Conservation (phyloP, 2,888 invertebrate species). For the Erpobdella octoculata region DNA sequence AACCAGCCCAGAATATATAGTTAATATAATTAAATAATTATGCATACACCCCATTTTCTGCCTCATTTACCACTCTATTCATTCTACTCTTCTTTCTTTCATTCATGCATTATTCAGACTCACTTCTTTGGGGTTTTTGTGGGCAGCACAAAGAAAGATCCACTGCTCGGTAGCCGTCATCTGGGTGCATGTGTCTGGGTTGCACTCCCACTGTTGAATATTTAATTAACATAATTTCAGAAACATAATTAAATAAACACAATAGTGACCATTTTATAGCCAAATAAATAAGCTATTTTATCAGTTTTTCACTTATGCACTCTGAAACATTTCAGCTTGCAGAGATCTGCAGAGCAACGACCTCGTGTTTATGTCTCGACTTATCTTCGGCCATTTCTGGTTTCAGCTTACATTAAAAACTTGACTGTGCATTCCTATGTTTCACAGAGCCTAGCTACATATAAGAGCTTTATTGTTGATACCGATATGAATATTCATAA, state of each 20-base stretch:
- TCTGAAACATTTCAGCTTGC: no score
- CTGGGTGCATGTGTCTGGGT: conserved; percentile 91
- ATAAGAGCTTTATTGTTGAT: background rate
- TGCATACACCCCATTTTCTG: no score
- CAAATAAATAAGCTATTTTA: no score
- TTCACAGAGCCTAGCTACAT: no score
- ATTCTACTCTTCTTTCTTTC: background rate
- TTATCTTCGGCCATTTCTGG: no score
- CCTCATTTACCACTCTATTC: background rate
- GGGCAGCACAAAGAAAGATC: conserved; percentile 99
- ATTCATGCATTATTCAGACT: background rate
- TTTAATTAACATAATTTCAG: background rate
- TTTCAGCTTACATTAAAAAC: no score
- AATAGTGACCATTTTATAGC: no score
- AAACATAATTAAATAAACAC: background rate
- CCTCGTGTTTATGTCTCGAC: no score
- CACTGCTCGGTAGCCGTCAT: conserved; percentile 99
- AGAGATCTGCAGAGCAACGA: no score
- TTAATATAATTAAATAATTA: background rate
- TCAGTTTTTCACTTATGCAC: no score
- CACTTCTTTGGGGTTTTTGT: conserved; percentile 93
- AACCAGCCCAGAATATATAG: no score
- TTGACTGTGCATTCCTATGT: no score
- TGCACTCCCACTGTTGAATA: conserved; percentile 68
- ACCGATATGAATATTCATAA: conserved; percentile 75